These are phyloP conservation scores for Elephas maximus DNA, from an alignment of 2,113 vertebrate genomes.

Conservation along the genomic window DNA sequence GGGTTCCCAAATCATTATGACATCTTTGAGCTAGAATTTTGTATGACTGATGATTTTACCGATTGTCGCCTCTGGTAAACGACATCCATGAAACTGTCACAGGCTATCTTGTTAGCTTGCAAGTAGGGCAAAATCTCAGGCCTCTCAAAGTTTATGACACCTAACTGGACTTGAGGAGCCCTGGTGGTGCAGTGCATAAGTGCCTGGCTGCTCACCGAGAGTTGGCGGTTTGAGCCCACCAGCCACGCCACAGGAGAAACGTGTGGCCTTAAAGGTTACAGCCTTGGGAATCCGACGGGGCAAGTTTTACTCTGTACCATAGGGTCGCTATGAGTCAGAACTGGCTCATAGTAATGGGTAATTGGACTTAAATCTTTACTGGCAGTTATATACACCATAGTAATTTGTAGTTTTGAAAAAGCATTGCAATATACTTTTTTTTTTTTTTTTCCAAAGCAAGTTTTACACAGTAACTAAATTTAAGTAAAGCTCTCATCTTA, in stretches of 20 bases:
- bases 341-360: not conserved
- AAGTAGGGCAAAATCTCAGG: not conserved
- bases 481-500: constrained; percentile 24
- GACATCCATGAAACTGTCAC: not conserved
- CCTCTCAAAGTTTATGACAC: not conserved
- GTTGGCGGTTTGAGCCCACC: too few relatives aligned
- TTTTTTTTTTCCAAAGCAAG: not conserved
- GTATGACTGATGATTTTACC: not conserved
- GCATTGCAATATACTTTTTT: not conserved
- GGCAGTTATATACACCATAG: not conserved
- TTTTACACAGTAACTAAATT: not conserved
- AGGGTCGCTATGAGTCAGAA: not conserved
- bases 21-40: not conserved
- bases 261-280: not conserved
- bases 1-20: not conserved
- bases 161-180: not conserved
- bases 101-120: not conserved
- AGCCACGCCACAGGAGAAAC: too few relatives aligned
- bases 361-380: not conserved
- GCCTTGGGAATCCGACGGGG: not conserved
- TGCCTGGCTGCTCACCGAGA: too few relatives aligned
- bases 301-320: not conserved
- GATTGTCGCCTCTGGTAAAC: not conserved
- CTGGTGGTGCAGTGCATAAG: too few relatives aligned
- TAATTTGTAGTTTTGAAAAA: constrained; percentile 25